phyloP scores from a whole-genome alignment of 2,113 vertebrate genomes.

The human region GRCh38 chr11:10975501-10976000 shows the following conservation, averaged over 20 bases:
- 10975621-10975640: slow-evolving; percentile 79
- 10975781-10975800: slow-evolving; percentile 58
- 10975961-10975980: slow-evolving; percentile 32
- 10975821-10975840: slow-evolving; percentile 66
- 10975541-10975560: slow-evolving; percentile 83
- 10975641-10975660: slow-evolving; percentile 77
- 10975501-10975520: slow-evolving; percentile 77
- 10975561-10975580: slow-evolving; percentile 76
- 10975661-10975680: slow-evolving; percentile 61
- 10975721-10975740: slow-evolving; percentile 65
- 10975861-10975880: slow-evolving; percentile 50
- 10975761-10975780: slow-evolving; percentile 56
- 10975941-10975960: not conserved
- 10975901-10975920: slow-evolving; percentile 6
- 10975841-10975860: slow-evolving; percentile 47
- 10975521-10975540: slow-evolving; percentile 80
- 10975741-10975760: slow-evolving; percentile 75
- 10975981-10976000: not conserved
- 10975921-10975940: slow-evolving; percentile 15
- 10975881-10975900: slow-evolving; percentile 28
- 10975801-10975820: slow-evolving; percentile 57
- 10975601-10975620: slow-evolving; percentile 79
- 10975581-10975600: slow-evolving; percentile 74
- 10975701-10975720: slow-evolving; percentile 53
- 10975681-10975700: slow-evolving; percentile 58